Evolutionary conservation across 1,140 invertebrate species (phyloP).

Genomic region (Drosophila prosaltans): DNA sequence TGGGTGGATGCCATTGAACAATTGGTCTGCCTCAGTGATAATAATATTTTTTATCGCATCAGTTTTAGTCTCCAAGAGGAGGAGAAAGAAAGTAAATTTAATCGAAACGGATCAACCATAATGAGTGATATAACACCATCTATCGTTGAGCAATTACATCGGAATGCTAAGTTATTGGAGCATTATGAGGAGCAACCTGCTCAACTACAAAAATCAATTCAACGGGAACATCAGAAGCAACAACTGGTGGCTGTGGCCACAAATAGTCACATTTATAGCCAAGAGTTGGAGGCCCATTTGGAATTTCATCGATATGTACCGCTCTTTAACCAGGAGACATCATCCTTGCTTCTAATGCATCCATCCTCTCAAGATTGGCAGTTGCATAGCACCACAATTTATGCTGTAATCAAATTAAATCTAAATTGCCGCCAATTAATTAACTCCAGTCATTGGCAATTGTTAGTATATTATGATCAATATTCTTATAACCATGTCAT

Average conservation of each 20-base stretch:
- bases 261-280: constrained; percentile 15
- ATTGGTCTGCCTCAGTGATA: constrained; percentile 71
- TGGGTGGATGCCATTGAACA: constrained; percentile 60
- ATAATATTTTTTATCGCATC: constrained; percentile 78
- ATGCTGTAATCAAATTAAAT: constrained; percentile 43
- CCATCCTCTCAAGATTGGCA: not conserved
- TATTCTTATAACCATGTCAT: constrained; percentile 35
- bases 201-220: constrained; percentile 39
- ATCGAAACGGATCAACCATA: constrained; percentile 1
- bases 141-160: constrained; percentile 36
- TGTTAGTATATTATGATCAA: constrained; percentile 38
- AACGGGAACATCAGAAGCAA: constrained; percentile 61
- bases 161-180: constrained; percentile 39
- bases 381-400: constrained; percentile 22
- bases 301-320: constrained; percentile 52
- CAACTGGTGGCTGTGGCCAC: constrained; percentile 56
- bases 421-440: constrained; percentile 19
- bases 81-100: not conserved
- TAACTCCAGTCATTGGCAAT: constrained; percentile 47
- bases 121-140: constrained; percentile 41
- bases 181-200: constrained; percentile 43
- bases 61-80: constrained; percentile 31
- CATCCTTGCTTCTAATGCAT: constrained; percentile 24
- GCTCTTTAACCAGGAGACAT: not conserved
- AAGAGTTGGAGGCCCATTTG: constrained; percentile 22